Evolutionary conservation across 2,888 invertebrate genomes (phyloP), one percentile per base, ranked within the genome.

Genomic region (Phengaris arion): DNA sequence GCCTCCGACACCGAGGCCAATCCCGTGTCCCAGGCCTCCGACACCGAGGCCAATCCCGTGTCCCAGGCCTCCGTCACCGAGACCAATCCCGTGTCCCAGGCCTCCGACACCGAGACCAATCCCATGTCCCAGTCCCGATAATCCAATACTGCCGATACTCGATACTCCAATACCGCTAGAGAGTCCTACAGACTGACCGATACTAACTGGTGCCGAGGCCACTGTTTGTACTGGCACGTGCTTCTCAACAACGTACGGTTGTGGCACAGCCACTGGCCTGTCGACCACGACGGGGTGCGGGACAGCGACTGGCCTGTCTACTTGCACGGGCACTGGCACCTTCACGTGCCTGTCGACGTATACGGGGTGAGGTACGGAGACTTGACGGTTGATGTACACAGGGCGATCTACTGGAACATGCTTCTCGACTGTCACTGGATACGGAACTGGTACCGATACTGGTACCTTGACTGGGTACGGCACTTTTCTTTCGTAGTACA

Each of bases 321-420:
- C 94, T 75, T 93, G 86, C 12, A 95, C 94, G 0, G 95, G 95
- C 0, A 94, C 93, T 13, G 95, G 94, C 2, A 95, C 95, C n/a
- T 94, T 94, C 15, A 94, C 94, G 1, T 93, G 94, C 52, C 94
- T 92, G 76, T 94, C 91, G 1, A 95, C 92, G 69, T 94, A 92
- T 8, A 95, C 95, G 35, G 95, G 94, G 59, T 92, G 92, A 0
- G 91, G 92, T 0, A 93, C 91, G 0, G 89, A 84, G 12, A 94
- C 90, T 75, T 94, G 94, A 79, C 94, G 94, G 77, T 95, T 94
- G 0, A 96, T 90, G 79, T 94, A 87, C 68, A 96, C 94, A 1
- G 95, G 95, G 70, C 94, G 90, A 79, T 94, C 91, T 0, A 95
- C 93, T 4, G 94, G 91, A 1, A 95, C 95, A 68, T 94, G 94